Evolutionary conservation across 1,140 invertebrate genomes (phyloP).

Genomic region (Planococcus citri): DNA sequence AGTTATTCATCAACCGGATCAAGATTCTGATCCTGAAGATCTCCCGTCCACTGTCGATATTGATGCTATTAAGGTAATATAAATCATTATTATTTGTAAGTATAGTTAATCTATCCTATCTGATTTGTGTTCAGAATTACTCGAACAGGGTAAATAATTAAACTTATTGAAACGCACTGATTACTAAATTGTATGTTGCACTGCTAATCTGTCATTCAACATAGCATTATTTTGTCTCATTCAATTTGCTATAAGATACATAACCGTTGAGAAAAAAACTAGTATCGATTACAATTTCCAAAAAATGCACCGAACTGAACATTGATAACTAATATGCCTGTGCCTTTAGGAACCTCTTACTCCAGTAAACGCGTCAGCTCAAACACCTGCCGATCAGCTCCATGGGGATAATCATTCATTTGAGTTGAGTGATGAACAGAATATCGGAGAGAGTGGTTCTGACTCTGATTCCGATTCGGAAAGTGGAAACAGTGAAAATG

Average conservation of each 20-base stretch:
- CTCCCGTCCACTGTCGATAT: constrained; percentile 38
- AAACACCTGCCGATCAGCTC: constrained; percentile 24
- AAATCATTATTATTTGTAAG: background rate
- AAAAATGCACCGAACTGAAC: no score
- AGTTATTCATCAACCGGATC: constrained; percentile 33
- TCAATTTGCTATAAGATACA: no score
- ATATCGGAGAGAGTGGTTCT: constrained; percentile 25
- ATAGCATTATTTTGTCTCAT: no score
- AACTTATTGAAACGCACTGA: no score
- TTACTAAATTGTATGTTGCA: no score
- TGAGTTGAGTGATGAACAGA: constrained; percentile 22
- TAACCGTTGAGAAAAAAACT: no score
- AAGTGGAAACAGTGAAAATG: constrained; percentile 24
- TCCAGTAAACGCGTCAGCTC: constrained; percentile 25
- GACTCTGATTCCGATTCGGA: constrained; percentile 29
- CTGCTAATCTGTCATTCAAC: no score
- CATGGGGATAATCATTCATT: constrained; percentile 1
- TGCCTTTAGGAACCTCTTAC: constrained; percentile 28
- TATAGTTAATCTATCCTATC: no score
- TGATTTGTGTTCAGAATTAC: no score
- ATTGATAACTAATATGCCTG: no score
- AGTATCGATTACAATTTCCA: no score
- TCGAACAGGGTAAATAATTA: no score
- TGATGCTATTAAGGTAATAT: constrained; percentile 36
- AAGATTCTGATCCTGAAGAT: constrained; percentile 36